Base-by-base conservation (phyloP, 2,888 invertebrate genomes). In the Andrena fulva region DNA sequence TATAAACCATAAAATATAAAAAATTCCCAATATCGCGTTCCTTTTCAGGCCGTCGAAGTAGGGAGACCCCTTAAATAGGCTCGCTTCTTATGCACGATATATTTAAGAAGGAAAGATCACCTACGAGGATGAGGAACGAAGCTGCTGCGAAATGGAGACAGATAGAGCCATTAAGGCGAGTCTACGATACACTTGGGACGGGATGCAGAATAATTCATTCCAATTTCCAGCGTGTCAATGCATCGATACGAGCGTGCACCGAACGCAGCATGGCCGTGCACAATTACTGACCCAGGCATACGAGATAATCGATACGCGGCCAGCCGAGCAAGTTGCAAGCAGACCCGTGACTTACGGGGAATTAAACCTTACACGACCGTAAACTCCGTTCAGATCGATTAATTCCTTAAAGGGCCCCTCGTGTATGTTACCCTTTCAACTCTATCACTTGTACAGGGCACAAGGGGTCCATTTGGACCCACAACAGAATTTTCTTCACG, bases 181-280 rank as follows among this genome's bases (percentile, higher is more conserved):
- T 63, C 59, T 33, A 31, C n/a, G 31, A 50, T 63, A 35, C 42
- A 2, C 31, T 54, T 8, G 33, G 20, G 29, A 69, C 29, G 42
- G 29, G 31, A 77, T 24, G 31, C 42, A 50, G 24, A 80, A 85
- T 77, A 80, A 86, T 85, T 85, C 70, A 68, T 80, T 77, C 67
- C 56, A 84, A 80, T 84, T 76, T 71, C 52, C 66, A 50, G 52
- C 56, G 50, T 62, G 66, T 71, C 84, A 67, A 74, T 84, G 78
- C 35, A 56, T 56, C 54, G 35, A 56, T 69, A 27, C 35, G 5
- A 54, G 6, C 63, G 33, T 59, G 27, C 54, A n/a, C 52, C 67
- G 54, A 72, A 59, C 33, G 60, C 72, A 74, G 70, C 71, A 50
- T 52, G 42, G 59, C 66, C 69, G 70, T 31, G 48, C 67, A 54